phyloP scores from a whole-genome alignment of 1,140 invertebrate genomes.

The Phymastichus coffea region DNA sequence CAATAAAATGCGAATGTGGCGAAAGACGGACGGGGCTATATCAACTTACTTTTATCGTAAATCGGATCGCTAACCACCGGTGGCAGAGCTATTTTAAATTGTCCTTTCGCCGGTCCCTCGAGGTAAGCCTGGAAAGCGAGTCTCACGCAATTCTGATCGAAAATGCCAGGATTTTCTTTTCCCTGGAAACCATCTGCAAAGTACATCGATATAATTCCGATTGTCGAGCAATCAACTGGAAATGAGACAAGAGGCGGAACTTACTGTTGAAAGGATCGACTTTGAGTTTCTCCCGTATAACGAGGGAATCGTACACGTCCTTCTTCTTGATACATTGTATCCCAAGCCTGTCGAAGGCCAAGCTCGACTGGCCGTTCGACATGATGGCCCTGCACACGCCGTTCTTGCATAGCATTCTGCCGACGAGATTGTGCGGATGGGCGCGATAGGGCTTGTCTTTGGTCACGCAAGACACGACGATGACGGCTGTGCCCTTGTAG shows the following conservation, averaged over 20 bases:
- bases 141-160: constrained; percentile 89
- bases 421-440: constrained; percentile 96
- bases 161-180: constrained; percentile 75
- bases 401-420: constrained; percentile 81
- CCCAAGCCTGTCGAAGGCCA: constrained; percentile 86
- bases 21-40: background rate
- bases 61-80: constrained; percentile 90
- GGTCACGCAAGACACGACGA: constrained; percentile 94
- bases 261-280: constrained; percentile 95
- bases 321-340: constrained; percentile 97
- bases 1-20: constrained; percentile 7
- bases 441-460: constrained; percentile 84
- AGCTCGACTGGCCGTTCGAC: constrained; percentile 71
- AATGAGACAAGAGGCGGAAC: constrained; percentile 40
- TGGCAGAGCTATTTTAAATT: constrained; percentile 75
- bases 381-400: constrained; percentile 89
- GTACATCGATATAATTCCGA: constrained; percentile 23
- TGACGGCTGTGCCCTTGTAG: constrained; percentile 78
- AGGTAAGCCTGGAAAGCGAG: constrained; percentile 96
- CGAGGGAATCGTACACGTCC: constrained; percentile 84
- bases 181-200: constrained; percentile 84
- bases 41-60: constrained; percentile 84
- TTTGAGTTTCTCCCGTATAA: constrained; percentile 76
- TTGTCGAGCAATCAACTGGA: background rate
- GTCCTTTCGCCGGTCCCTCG: constrained; percentile 70